Base-by-base conservation (phyloP, 2,888 invertebrate species). In the Macrophya annulata region DNA sequence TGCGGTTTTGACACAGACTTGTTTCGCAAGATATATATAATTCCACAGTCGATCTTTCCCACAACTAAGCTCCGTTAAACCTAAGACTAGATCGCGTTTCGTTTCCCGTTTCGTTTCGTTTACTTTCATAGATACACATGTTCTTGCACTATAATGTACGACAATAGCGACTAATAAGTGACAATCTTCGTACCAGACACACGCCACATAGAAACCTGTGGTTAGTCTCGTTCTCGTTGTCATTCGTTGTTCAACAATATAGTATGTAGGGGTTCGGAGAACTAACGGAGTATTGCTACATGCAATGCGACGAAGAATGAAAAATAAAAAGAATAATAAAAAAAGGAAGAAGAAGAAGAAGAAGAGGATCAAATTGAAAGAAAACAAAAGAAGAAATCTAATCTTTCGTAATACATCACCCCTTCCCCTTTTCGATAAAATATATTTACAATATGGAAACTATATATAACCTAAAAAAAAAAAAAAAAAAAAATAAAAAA, bases 401-500 rank as follows among this genome's bases (percentile, higher is more conserved):
- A 76, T 55, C 77, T 79, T 79, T 55, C 77, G 77, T 79, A 79
- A 79, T n/a, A n/a, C n/a, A n/a, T n/a, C n/a, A n/a, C n/a, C n/a
- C n/a, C n/a, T n/a, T n/a, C n/a, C n/a, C n/a, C n/a, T n/a, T n/a
- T n/a, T n/a, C n/a, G n/a, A n/a, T 37, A 17, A n/a, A 45, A 51
- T 55, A 43, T 76, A 15, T 15, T 76, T 51, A 68, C 0, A 5
- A 15, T 12, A 37, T 5, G 31, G 51, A 51, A 51, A 51, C 51
- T n/a, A n/a, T 51, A 21, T 12, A n/a, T n/a, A 9, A 59, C n/a
- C 59, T n/a, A n/a, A n/a, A n/a, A n/a, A n/a, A n/a, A n/a, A n/a
- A n/a, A n/a, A n/a, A n/a, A n/a, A n/a, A n/a, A n/a, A n/a, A n/a
- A n/a, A n/a, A n/a, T n/a, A n/a, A n/a, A n/a, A n/a, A n/a, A n/a